Conservation (phyloP, 2,797 vertebrate species). For the Hyperoplus lanceolatus region DNA sequence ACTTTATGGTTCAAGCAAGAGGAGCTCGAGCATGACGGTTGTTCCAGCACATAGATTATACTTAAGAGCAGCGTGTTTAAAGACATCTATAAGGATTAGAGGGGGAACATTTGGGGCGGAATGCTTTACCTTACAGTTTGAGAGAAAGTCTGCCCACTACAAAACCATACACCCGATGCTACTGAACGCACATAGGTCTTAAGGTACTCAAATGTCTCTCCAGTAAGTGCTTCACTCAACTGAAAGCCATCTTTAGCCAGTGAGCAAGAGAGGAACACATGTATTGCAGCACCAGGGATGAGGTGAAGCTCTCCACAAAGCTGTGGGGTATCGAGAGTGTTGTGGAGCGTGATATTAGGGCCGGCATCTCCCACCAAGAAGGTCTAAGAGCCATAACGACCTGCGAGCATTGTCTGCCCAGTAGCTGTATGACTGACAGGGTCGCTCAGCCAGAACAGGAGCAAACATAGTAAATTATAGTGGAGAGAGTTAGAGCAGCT, state of each 20-base stretch:
- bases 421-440: slow-evolving; percentile 52
- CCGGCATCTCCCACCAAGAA: slow-evolving; percentile 38
- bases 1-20: slow-evolving; percentile 27
- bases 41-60: slow-evolving; percentile 31
- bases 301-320: slow-evolving; percentile 44
- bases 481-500: slow-evolving; percentile 20
- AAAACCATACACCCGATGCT: slow-evolving; percentile 1
- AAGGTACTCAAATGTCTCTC: slow-evolving; percentile 29
- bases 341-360: slow-evolving; percentile 75
- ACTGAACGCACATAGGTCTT: not conserved
- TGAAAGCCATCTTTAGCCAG: slow-evolving; percentile 55
- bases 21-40: slow-evolving; percentile 31
- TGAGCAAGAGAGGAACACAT: slow-evolving; percentile 43
- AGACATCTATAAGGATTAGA: not conserved
- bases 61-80: slow-evolving; percentile 2
- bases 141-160: slow-evolving; percentile 19
- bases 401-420: slow-evolving; percentile 33
- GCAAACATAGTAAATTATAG: slow-evolving; percentile 12
- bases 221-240: slow-evolving; percentile 38
- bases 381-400: slow-evolving; percentile 40
- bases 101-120: not conserved
- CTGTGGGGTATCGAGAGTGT: slow-evolving; percentile 57
- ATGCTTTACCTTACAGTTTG: slow-evolving; percentile 3
- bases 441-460: slow-evolving; percentile 38
- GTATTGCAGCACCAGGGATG: slow-evolving; percentile 24